Percentiles rank a stretch among this genome's conserved stretches.
Evolutionary conservation across 2,113 vertebrate genomes (phyloP).

Genomic region (Muscicapa adusta): DNA sequence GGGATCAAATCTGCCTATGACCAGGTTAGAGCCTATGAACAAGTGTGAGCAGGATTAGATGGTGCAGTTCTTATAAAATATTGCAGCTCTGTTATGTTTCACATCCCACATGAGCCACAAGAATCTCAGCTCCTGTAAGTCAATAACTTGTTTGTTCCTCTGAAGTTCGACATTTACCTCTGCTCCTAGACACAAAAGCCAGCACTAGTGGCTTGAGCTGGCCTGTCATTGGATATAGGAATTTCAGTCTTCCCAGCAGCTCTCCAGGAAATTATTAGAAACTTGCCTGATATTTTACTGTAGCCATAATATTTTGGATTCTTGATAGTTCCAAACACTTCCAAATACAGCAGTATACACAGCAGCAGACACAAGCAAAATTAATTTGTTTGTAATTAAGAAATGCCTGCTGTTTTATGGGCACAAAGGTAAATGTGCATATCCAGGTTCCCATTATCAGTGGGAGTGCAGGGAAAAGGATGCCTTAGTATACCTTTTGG

Average conservation of each 20-base stretch:
- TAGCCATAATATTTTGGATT: not conserved
- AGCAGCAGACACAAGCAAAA: not conserved
- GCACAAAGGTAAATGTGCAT: not conserved
- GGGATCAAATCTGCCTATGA: not conserved
- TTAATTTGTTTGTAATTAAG: not conserved
- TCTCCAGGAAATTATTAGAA: not conserved
- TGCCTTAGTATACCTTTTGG: not conserved
- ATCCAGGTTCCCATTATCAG: not conserved
- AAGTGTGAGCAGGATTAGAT: not conserved
- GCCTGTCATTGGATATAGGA: not conserved
- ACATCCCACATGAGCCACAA: not conserved
- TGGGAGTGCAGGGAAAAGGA: accelerated
- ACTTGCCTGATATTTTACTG: not conserved
- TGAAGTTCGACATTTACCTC: not conserved
- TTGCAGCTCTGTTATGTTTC: not conserved
- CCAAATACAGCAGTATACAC: not conserved
- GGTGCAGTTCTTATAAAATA: not conserved
- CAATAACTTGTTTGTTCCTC: not conserved
- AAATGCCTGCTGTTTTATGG: not conserved
- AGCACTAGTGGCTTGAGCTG: not conserved
- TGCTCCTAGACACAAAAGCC: not conserved
- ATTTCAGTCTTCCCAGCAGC: not conserved
- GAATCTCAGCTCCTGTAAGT: not conserved
- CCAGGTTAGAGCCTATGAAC: not conserved
- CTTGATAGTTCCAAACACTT: not conserved